A percentile compares a stretch with the other conserved stretches of the same genome.
phyloP scores from a whole-genome alignment of 2,113 vertebrate genomes.

The Sclerurus mexicanus region DNA sequence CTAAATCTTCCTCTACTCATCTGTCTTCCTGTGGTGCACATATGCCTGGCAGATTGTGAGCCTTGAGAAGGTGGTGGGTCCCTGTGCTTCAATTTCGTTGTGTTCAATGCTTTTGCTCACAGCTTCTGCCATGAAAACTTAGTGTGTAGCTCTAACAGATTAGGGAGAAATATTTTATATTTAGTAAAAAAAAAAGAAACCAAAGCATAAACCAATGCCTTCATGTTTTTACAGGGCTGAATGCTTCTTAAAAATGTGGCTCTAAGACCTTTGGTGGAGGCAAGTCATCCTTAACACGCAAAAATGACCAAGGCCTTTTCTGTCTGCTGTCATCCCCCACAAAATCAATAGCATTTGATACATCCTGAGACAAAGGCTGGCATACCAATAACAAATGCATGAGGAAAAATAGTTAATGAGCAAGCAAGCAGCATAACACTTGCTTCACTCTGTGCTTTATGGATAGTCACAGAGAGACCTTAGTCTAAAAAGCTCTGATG shows the following conservation, averaged over 20 bases:
- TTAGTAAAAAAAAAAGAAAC: background rate
- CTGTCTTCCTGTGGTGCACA: background rate
- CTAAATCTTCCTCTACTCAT: background rate
- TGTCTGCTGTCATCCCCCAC: background rate
- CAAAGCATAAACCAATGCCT: background rate
- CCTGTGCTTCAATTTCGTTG: background rate
- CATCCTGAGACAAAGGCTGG: background rate
- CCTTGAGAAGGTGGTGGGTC: background rate
- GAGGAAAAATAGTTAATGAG: background rate
- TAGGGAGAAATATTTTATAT: background rate
- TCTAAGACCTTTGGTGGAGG: background rate
- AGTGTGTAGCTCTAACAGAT: background rate
- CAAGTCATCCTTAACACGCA: background rate
- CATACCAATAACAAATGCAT: background rate
- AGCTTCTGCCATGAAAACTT: background rate
- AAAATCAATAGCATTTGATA: background rate
- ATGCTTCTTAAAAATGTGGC: background rate
- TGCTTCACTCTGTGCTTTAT: background rate
- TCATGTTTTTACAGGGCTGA: background rate
- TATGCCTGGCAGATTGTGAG: fast-evolving
- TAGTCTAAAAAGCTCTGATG: background rate
- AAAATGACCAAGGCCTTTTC: background rate
- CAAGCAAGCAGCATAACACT: background rate
- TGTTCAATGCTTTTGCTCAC: background rate
- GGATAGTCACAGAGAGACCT: background rate